A percentile compares a stretch with the other conserved stretches of the same genome.
Evolutionary conservation across 2,113 vertebrate genomes (phyloP).

Genomic region (Sorex fumeus): DNA sequence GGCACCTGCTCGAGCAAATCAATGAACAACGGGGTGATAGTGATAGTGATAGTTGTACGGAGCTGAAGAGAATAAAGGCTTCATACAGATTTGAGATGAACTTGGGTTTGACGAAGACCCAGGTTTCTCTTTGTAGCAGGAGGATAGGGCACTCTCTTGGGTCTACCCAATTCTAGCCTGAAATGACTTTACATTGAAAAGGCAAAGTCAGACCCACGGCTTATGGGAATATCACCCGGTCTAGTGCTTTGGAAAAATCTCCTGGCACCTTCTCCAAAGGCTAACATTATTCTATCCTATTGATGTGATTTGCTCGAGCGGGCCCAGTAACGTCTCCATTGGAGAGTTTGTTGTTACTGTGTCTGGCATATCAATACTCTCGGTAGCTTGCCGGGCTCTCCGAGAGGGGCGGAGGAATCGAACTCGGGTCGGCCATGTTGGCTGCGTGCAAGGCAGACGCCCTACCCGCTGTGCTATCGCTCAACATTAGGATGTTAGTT

Average conservation of each 20-base stretch:
- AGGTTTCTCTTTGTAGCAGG: neutral
- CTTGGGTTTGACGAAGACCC: constrained; percentile 22
- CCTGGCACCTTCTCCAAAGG: constrained; percentile 11
- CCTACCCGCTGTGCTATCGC: no score
- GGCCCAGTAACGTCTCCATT: no score
- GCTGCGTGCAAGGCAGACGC: no score
- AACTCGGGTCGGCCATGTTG: no score
- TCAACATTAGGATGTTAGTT: no score
- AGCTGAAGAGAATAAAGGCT: neutral
- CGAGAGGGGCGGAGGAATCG: no score
- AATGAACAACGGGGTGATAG: no score
- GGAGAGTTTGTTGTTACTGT: no score
- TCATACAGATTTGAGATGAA: constrained; percentile 14
- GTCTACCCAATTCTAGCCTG: neutral
- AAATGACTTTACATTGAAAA: constrained; percentile 40
- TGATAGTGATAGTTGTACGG: neutral
- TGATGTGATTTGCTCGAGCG: no score
- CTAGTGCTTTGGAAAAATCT: neutral
- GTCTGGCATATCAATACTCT: no score
- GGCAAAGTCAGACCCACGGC: neutral
- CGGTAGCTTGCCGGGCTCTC: no score
- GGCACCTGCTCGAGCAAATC: no score
- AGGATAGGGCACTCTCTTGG: neutral
- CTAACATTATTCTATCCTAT: neutral
- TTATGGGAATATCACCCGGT: neutral